These are phyloP conservation scores for Battus philenor DNA, from an alignment of 1,140 invertebrate species.

Conservation along the genomic window DNA sequence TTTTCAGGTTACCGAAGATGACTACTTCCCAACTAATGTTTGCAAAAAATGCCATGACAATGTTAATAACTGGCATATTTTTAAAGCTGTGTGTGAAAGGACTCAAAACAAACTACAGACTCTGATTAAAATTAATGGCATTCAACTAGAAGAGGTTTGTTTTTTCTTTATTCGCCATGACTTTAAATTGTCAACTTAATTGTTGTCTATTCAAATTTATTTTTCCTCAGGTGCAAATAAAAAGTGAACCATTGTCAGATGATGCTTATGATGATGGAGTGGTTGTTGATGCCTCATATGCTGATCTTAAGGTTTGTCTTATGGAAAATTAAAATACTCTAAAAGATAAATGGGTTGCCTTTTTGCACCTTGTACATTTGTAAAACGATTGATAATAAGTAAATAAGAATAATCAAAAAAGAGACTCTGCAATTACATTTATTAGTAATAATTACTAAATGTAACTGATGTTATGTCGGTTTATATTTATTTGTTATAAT, in stretches of 20 bases:
- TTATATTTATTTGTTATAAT: too few species aligned
- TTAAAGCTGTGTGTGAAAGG: slow-evolving; percentile 74
- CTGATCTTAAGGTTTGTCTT: slow-evolving; percentile 56
- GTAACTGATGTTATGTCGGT: too few species aligned
- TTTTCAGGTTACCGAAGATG: slow-evolving; percentile 76
- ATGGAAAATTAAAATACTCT: too few species aligned
- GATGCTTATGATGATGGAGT: slow-evolving; percentile 72
- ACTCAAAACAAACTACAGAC: slow-evolving; percentile 76
- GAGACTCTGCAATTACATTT: too few species aligned
- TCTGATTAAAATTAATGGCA: slow-evolving; percentile 69
- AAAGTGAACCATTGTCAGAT: slow-evolving; percentile 69
- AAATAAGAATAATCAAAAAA: too few species aligned
- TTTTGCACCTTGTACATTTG: too few species aligned
- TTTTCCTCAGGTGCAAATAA: slow-evolving; percentile 69
- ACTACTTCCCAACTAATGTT: slow-evolving; percentile 76
- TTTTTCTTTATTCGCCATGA: slow-evolving; percentile 36
- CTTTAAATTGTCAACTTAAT: slow-evolving; percentile 47
- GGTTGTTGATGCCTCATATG: slow-evolving; percentile 70
- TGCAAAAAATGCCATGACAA: slow-evolving; percentile 76
- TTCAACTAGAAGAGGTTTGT: slow-evolving; percentile 70
- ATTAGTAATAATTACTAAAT: too few species aligned
- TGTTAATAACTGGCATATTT: slow-evolving; percentile 76
- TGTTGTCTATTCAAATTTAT: slow-evolving; percentile 32
- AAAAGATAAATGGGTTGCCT: too few species aligned
- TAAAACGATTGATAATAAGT: too few species aligned